Percentiles rank a stretch among this genome's conserved stretches.
These are phyloP conservation scores for Halcyon chelicuti DNA, from an alignment of 2,797 vertebrate species.

Conservation along the genomic window DNA sequence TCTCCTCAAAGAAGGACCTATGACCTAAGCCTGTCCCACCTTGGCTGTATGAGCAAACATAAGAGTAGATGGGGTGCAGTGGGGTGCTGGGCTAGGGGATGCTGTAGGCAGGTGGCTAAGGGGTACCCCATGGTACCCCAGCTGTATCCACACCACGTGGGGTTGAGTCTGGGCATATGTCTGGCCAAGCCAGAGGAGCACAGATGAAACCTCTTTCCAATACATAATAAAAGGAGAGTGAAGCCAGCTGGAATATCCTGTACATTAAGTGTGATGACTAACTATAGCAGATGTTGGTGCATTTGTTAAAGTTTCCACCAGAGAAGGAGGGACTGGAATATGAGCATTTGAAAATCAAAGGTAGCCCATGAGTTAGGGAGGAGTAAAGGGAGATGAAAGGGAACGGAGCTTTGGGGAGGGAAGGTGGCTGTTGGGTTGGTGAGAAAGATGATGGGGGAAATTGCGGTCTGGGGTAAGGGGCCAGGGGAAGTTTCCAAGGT, in stretches of 20 bases:
- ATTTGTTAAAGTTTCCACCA: slow-evolving; percentile 72
- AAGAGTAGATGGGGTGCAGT: background rate
- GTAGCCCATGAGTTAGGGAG: slow-evolving; percentile 40
- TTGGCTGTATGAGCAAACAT: background rate
- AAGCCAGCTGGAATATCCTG: slow-evolving; percentile 72
- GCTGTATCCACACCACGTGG: slow-evolving; percentile 9
- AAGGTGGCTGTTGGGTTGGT: background rate
- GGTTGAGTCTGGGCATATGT: slow-evolving; percentile 62
- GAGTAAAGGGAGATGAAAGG: background rate
- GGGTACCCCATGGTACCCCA: background rate
- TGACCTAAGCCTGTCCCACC: background rate
- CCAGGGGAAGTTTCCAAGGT: background rate
- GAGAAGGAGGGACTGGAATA: slow-evolving; percentile 64
- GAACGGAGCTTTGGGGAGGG: background rate
- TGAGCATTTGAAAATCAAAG: slow-evolving; percentile 61
- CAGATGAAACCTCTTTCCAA: slow-evolving; percentile 72
- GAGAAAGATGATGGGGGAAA: background rate
- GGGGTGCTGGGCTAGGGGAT: background rate
- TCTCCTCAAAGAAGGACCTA: background rate
- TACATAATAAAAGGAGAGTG: slow-evolving; percentile 70
- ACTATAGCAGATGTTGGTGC: slow-evolving; percentile 69
- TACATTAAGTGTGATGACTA: slow-evolving; percentile 73
- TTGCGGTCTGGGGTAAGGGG: background rate
- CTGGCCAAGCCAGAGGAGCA: slow-evolving; percentile 60
- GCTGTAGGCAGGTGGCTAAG: background rate